Conservation (phyloP, 2,113 vertebrate genomes). For the Girardinichthys multiradiatus region DNA sequence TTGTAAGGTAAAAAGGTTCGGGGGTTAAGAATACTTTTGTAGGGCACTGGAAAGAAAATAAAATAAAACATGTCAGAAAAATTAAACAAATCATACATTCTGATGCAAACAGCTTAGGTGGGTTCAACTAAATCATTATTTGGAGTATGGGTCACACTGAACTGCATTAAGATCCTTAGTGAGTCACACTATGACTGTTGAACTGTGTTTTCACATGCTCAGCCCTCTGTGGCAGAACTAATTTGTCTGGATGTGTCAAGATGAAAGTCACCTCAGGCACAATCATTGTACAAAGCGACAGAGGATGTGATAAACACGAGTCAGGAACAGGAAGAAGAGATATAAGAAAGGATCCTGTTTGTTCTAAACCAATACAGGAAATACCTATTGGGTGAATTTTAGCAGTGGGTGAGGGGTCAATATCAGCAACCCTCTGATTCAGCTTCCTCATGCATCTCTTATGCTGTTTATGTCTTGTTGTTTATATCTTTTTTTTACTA, state of each 20-base stretch:
- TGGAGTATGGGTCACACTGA: neutral
- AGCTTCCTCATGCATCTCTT: neutral
- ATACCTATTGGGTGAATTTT: slow-evolving; percentile 39
- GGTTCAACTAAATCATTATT: neutral
- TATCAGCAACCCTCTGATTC: slow-evolving; percentile 33
- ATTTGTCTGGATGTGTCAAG: neutral
- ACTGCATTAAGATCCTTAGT: neutral
- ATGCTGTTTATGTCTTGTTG: neutral
- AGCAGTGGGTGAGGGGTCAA: slow-evolving; percentile 3
- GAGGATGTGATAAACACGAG: slow-evolving; percentile 23
- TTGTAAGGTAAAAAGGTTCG: too few species aligned
- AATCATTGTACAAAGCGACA: slow-evolving; percentile 1
- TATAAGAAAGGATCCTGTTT: slow-evolving; percentile 10
- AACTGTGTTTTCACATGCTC: slow-evolving; percentile 5
- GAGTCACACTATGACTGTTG: slow-evolving; percentile 17
- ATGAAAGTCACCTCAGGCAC: neutral
- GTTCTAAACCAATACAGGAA: slow-evolving; percentile 49
- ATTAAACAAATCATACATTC: too few species aligned
- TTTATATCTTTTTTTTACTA: neutral
- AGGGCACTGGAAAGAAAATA: too few species aligned
- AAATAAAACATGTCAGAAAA: too few species aligned
- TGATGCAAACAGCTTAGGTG: neutral
- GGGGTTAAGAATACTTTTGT: too few species aligned
- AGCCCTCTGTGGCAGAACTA: neutral
- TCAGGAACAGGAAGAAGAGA: slow-evolving; percentile 36